A percentile compares a stretch with the other conserved stretches of the same genome.
Evolutionary conservation across 2,797 vertebrate species (phyloP).

Genomic region (Pipistrellus pygmaeus): DNA sequence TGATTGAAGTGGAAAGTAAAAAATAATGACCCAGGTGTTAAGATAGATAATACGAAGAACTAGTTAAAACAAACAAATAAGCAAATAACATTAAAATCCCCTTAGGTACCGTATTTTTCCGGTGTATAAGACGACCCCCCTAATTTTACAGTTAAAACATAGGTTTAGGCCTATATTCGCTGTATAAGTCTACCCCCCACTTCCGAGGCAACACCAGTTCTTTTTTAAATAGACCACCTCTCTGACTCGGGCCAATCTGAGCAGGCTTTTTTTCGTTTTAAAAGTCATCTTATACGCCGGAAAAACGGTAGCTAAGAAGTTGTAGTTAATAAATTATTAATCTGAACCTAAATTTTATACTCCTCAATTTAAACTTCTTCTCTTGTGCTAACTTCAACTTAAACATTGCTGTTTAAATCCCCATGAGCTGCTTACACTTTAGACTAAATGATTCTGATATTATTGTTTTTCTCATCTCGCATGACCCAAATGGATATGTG

Average conservation of each 20-base stretch:
- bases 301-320: not conserved
- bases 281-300: no score
- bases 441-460: not conserved
- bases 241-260: no score
- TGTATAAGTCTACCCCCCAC: no score
- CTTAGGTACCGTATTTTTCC: not conserved
- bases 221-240: no score
- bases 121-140: no score
- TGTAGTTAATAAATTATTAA: constrained; percentile 17
- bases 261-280: no score
- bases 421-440: not conserved
- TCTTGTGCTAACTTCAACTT: not conserved
- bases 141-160: no score
- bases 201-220: no score
- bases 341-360: not conserved
- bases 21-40: not conserved
- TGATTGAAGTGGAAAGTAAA: not conserved
- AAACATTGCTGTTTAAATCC: not conserved
- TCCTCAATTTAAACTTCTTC: constrained; percentile 3
- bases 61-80: not conserved
- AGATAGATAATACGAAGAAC: not conserved
- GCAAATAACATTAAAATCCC: not conserved
- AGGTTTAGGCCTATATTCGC: no score
- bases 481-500: not conserved
- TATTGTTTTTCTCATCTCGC: not conserved